Base-by-base conservation (phyloP, 2,888 invertebrate genomes). In the Osmoderma eremita region DNA sequence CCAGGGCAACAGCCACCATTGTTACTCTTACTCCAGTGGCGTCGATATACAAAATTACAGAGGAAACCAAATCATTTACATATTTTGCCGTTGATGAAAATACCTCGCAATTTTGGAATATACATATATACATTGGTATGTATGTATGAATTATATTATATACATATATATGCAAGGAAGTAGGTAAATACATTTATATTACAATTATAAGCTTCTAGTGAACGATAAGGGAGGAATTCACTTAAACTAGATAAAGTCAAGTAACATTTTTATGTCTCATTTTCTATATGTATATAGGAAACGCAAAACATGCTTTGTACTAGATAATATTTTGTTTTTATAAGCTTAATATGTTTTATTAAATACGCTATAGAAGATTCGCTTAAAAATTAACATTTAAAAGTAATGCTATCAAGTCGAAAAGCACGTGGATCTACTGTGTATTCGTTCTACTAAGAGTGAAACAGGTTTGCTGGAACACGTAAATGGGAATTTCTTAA, bases 1-100 rank as follows among this genome's bases (percentile, higher is more conserved):
- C 76, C 72, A 72, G 77, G 77, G 76, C 74, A 69, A 68, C 74
- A 66, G 67, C 68, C 67, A 70, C 72, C 73, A 70, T 72, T 72
- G 72, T 73, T 74, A 73, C 71, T 72, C 74, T 73, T 73, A 73
- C 74, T 63, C 66, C 72, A 71, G 69, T 69, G 66, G 68, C 71
- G 72, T 70, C 67, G 67, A 63, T 64, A 64, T 67, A 56, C 63
- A 64, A 67, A 67, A 67, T 67, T 63, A 58, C 64, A 63, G 36
- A 56, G 41, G 53, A 53, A 63, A 58, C 42, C 56, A 48, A 50
- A 54, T 67, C 42, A 66, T 66, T 67, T 67, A 53, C 63, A 61
- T 50, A 24, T 38, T 66, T 50, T 17, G 30, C 30, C 41, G 41
- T 42, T 13, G 50, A 50, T 24, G 30, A 8, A 5, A 8, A 30